phyloP scores from a whole-genome alignment of 2,888 invertebrate genomes.

The Torymus texanus region DNA sequence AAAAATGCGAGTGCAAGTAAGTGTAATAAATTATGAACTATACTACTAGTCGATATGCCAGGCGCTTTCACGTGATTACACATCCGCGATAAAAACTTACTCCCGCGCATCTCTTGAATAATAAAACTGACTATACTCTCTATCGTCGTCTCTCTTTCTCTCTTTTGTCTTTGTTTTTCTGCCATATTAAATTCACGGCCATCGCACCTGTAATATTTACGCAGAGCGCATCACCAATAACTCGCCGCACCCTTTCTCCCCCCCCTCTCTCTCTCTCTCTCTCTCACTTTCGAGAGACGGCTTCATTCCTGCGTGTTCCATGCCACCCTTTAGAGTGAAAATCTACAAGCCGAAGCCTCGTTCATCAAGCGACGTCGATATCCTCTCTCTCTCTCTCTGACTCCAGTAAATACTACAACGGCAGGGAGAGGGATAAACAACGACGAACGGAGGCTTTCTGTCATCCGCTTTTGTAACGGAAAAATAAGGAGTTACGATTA shows the following conservation, averaged over 20 bases:
- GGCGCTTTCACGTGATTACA: too few relatives aligned
- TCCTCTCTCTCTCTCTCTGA: too few relatives aligned
- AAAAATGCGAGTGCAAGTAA: too few relatives aligned
- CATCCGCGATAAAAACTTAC: too few relatives aligned
- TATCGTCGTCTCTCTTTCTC: too few relatives aligned
- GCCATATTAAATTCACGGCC: neutral
- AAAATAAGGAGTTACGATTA: constrained; percentile 37
- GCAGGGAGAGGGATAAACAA: neutral
- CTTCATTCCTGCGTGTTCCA: neutral
- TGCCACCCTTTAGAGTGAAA: constrained; percentile 6
- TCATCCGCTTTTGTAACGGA: neutral
- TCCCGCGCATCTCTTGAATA: too few relatives aligned
- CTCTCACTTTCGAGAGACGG: neutral
- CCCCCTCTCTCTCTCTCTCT: too few relatives aligned
- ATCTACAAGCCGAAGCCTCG: constrained; percentile 13
- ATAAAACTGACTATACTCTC: too few relatives aligned
- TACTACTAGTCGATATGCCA: too few relatives aligned
- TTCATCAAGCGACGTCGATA: constrained; percentile 7
- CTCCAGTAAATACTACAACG: neutral
- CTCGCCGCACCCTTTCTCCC: neutral
- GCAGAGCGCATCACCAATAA: neutral
- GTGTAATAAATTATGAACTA: too few relatives aligned
- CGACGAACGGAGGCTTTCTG: neutral
- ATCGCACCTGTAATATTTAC: constrained; percentile 14
- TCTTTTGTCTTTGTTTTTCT: too few relatives aligned